phyloP scores from a whole-genome alignment of 37 sponge, comb jelly and placozoan genomes.

The Hormiphora californensis region DNA sequence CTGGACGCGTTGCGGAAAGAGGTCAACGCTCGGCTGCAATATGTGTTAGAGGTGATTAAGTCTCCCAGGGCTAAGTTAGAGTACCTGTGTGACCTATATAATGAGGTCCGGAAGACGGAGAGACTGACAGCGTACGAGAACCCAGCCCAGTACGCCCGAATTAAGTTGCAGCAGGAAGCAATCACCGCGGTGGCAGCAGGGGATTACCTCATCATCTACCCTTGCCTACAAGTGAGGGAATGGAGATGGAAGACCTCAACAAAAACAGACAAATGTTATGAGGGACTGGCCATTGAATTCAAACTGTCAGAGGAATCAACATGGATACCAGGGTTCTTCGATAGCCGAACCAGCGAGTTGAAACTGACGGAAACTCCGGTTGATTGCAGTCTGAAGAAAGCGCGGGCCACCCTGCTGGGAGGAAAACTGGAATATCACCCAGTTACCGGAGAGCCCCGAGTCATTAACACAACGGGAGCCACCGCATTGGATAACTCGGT shows the following conservation, averaged over 20 bases:
- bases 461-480: no score
- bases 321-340: no score
- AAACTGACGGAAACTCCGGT: no score
- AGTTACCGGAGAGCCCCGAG: no score
- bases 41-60: not conserved
- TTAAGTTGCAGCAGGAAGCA: not conserved
- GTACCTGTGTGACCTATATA: conserved; percentile 17
- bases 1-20: conserved; percentile 10
- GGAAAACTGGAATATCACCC: no score
- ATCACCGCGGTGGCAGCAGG: not conserved
- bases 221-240: not conserved
- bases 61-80: conserved; percentile 9
- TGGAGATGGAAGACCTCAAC: not conserved
- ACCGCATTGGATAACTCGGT: no score
- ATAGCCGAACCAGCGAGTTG: no score
- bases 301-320: no score
- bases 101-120: not conserved
- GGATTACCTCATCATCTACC: not conserved
- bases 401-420: no score
- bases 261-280: not conserved
- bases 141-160: not conserved
- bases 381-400: no score
- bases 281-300: no score
- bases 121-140: not conserved
- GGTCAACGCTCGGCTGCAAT: not conserved